Evolutionary conservation across 2,888 invertebrate genomes (phyloP).

Genomic region (Troides aeacus): DNA sequence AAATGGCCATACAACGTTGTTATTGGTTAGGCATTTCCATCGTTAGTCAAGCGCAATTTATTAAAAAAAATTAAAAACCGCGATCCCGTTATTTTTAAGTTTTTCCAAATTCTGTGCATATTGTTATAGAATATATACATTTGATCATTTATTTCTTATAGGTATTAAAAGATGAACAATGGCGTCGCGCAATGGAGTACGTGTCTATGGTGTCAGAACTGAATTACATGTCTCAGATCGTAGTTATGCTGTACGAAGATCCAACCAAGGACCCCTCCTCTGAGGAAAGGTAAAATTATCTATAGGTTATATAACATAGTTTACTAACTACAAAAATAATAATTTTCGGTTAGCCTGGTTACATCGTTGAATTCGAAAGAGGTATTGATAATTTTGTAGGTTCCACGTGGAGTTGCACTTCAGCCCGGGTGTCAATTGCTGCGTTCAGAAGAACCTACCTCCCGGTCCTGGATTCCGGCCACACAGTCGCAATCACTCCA

Average conservation of each 20-base stretch:
- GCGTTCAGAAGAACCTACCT: constrained; percentile 95
- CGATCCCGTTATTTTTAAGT: too few species aligned
- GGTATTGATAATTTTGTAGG: constrained; percentile 54
- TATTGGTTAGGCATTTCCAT: too few species aligned
- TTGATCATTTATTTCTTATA: constrained; percentile 40
- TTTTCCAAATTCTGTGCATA: too few species aligned
- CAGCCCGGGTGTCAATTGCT: constrained; percentile 98
- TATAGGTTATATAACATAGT: neutral
- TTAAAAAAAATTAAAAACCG: too few species aligned
- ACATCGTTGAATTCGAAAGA: neutral
- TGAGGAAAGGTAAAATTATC: constrained; percentile 82
- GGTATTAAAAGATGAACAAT: constrained; percentile 95
- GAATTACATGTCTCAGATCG: constrained; percentile 99
- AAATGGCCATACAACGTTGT: too few species aligned
- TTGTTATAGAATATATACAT: neutral
- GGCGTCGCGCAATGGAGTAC: constrained; percentile 99
- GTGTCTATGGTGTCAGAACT: constrained; percentile 98
- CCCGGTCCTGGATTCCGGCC: constrained; percentile 96
- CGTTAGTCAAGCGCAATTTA: too few species aligned
- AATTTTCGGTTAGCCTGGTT: neutral
- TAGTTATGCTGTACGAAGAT: constrained; percentile 99
- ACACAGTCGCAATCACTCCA: constrained; percentile 92
- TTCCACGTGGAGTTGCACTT: constrained; percentile 99
- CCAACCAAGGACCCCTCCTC: constrained; percentile 96
- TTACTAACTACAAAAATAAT: constrained; percentile 22